These are phyloP conservation scores for Andrena hattorfiana DNA, from an alignment of 2,888 invertebrate genomes.

Conservation along the genomic window DNA sequence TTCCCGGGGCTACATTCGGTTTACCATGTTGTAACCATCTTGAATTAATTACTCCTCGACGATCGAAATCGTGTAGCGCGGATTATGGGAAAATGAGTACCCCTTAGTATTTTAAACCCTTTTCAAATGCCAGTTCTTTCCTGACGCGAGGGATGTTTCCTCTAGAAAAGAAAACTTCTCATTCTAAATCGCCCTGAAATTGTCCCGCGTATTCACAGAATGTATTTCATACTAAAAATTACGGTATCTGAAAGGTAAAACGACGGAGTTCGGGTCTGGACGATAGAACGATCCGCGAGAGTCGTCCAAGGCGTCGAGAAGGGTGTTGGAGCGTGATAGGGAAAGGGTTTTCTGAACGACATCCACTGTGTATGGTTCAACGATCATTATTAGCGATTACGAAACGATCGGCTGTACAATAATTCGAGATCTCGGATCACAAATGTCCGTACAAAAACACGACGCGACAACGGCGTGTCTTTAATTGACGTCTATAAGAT, in stretches of 20 bases:
- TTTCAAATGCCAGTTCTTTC: too few relatives aligned
- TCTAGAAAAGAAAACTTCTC: too few relatives aligned
- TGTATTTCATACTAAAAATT: too few relatives aligned
- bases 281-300: background rate
- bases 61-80: too few relatives aligned
- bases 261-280: too few relatives aligned
- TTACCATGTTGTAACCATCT: background rate
- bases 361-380: constrained; percentile 65
- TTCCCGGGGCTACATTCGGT: background rate
- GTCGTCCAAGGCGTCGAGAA: background rate
- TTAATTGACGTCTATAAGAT: constrained; percentile 72
- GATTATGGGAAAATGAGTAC: too few relatives aligned
- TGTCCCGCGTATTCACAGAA: too few relatives aligned
- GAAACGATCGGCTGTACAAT: constrained; percentile 74
- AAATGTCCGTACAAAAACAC: constrained; percentile 70
- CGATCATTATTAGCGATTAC: constrained; percentile 73
- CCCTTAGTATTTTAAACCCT: too few relatives aligned
- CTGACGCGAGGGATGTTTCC: too few relatives aligned
- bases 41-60: too few relatives aligned
- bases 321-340: background rate
- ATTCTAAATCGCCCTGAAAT: too few relatives aligned
- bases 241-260: too few relatives aligned
- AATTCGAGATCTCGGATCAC: constrained; percentile 67
- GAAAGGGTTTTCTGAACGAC: constrained; percentile 42
- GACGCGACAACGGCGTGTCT: constrained; percentile 47